Evolutionary conservation across 2,797 vertebrate species (phyloP), one percentile per base, ranked within the genome.

Genomic region (Alauda arvensis): DNA sequence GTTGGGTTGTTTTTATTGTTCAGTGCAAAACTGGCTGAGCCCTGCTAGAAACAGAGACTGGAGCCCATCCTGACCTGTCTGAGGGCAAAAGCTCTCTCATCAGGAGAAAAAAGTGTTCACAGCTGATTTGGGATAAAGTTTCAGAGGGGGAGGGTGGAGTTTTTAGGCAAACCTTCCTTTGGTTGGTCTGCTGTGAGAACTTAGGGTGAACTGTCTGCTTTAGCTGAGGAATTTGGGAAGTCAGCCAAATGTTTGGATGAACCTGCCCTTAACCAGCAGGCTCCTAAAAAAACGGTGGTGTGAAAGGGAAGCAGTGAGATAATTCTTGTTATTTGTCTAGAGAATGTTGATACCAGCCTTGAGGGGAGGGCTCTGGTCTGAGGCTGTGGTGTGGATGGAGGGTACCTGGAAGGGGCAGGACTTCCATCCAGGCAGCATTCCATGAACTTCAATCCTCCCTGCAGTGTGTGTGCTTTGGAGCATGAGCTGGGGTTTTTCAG

Each of bases 201-300:
- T 28, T 17, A 37, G 26, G 18, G 11, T n/a, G 10, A 33, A 10
- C 2, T 15, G 1, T 42, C 24, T 29, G 60, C 5, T 7, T 11
- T 26, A 56, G 45, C 6, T 46, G 34, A 63, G 65, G 31, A 37
- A 7, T n/a, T 51, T 9, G 33, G 60, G 23, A 17, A 34, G 19
- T 24, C 0, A 0, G 12, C 18, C 26, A 39, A 1, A 6, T 37
- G 19, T 40, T 66, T 53, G 59, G 25, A 19, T 1, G 1, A 7
- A 3, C 3, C 7, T 3, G 1, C 8, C 39, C 12, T 49, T 53
- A 17, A 8, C 8, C 25, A 1, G 24, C 8, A 17, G 31, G 2
- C 4, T 60, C 0, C 28, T 17, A 6, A 8, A 13, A 29, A 43
- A 67, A 19, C 0, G 3, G 5, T 19, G n/a, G 1, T 29, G 39